Conservation (phyloP, 92 coral and sea anemone genomes). For the Muricea muricata region DNA sequence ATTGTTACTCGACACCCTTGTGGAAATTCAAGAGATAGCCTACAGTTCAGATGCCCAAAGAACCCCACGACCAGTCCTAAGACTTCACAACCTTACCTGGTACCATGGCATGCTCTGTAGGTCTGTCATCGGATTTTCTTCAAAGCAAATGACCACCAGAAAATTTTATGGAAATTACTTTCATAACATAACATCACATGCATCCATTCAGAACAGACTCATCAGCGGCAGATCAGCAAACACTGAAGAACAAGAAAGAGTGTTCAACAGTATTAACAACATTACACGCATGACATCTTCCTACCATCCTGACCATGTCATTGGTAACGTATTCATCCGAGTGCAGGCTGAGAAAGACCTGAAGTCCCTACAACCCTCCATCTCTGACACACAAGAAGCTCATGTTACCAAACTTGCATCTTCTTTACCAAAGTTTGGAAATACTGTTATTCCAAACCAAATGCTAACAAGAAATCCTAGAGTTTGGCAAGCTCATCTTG, state of each 20-base stretch:
- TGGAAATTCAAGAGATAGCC: slow-evolving; percentile 66
- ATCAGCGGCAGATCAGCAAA: slow-evolving; percentile 48
- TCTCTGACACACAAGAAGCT: slow-evolving; percentile 34
- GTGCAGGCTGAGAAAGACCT: slow-evolving; percentile 46
- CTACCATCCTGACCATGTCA: slow-evolving; percentile 54
- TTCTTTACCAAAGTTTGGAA: slow-evolving; percentile 37
- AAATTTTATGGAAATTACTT: slow-evolving; percentile 58
- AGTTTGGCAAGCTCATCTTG: slow-evolving; percentile 49
- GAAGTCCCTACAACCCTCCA: slow-evolving; percentile 9
- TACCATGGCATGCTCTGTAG: slow-evolving; percentile 59
- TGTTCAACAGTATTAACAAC: slow-evolving; percentile 40
- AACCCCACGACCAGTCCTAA: slow-evolving; percentile 62
- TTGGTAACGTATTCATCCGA: slow-evolving; percentile 48
- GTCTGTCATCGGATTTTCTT: slow-evolving; percentile 44
- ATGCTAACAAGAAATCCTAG: slow-evolving; percentile 13
- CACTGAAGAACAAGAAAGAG: slow-evolving; percentile 56
- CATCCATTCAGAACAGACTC: slow-evolving; percentile 35
- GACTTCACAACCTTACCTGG: slow-evolving; percentile 69
- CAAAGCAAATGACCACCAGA: slow-evolving; percentile 29
- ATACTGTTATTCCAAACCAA: slow-evolving; percentile 39
- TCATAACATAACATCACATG: slow-evolving; percentile 48
- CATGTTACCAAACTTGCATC: slow-evolving; percentile 47
- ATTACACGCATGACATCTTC: slow-evolving; percentile 45
- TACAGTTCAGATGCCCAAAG: slow-evolving; percentile 50
- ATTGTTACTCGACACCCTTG: slow-evolving; percentile 58